Percentiles rank a stretch among this genome's conserved stretches.
Conservation (phyloP, 2,797 vertebrate genomes). For the Bufotes viridis region DNA sequence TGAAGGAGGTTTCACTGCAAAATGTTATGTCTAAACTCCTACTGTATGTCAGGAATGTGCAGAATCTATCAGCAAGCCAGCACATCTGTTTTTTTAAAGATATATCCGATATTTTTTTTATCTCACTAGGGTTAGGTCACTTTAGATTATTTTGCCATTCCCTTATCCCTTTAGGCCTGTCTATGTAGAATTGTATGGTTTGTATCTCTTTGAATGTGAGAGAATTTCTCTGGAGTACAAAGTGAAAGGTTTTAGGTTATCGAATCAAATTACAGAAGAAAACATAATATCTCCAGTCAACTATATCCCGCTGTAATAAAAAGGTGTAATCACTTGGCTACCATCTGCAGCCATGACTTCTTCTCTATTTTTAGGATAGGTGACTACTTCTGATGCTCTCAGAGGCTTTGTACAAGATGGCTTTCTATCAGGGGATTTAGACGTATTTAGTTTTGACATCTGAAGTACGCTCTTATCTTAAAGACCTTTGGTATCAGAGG, state of each 20-base stretch:
- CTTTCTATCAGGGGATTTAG: slow-evolving; percentile 34
- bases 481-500: slow-evolving; percentile 36
- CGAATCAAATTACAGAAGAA: slow-evolving; percentile 51
- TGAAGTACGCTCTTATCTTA: slow-evolving; percentile 42
- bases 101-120: not conserved
- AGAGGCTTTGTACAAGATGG: slow-evolving; percentile 35
- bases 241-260: slow-evolving; percentile 51
- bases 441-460: slow-evolving; percentile 51
- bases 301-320: slow-evolving; percentile 40
- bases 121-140: not conserved
- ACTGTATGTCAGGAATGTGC: not conserved
- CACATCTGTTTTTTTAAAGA: not conserved
- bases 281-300: slow-evolving; percentile 40
- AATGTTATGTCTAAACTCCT: not conserved
- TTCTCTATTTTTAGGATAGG: slow-evolving; percentile 42
- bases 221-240: slow-evolving; percentile 16
- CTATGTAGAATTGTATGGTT: not conserved
- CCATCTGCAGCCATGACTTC: slow-evolving; percentile 40
- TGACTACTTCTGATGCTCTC: slow-evolving; percentile 26
- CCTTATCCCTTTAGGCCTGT: not conserved
- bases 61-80: not conserved
- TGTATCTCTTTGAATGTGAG: slow-evolving; percentile 37
- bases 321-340: slow-evolving; percentile 40
- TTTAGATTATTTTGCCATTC: slow-evolving; percentile 1
- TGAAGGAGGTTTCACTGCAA: not conserved